These are phyloP conservation scores for Lysandra bellargus DNA, from an alignment of 2,888 invertebrate species.

Conservation along the genomic window DNA sequence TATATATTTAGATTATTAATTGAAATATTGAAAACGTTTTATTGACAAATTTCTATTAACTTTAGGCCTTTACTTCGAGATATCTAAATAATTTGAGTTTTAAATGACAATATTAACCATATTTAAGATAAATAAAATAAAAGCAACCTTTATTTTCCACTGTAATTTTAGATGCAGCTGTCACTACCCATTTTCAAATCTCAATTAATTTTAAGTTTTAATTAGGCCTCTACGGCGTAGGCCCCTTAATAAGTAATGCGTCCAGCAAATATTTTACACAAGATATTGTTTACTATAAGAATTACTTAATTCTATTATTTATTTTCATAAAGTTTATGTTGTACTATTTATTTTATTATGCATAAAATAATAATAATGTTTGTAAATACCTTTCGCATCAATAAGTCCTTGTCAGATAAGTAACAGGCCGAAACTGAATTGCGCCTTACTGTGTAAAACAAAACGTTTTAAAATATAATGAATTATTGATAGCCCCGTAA, in stretches of 20 bases:
- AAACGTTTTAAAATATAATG: neutral
- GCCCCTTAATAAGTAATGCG: neutral
- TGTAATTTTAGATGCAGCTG: neutral
- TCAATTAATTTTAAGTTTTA: neutral
- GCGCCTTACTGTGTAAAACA: neutral
- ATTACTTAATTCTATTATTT: neutral
- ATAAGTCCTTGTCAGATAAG: neutral
- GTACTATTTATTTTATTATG: neutral
- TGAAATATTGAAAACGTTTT: neutral
- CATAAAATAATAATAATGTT: neutral
- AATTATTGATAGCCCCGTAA: neutral
- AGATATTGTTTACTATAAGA: neutral
- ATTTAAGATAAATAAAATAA: too few relatives aligned
- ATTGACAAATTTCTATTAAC: neutral
- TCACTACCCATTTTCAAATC: neutral
- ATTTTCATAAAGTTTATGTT: too few relatives aligned
- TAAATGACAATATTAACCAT: neutral
- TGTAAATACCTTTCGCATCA: neutral
- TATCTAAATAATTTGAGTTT: neutral
- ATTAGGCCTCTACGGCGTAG: neutral
- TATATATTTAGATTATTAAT: neutral
- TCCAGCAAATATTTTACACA: neutral
- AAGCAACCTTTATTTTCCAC: neutral
- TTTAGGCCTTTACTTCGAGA: neutral
- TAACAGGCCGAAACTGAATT: neutral